Conservation (phyloP, 2,888 invertebrate genomes). For the Hedya salicella region DNA sequence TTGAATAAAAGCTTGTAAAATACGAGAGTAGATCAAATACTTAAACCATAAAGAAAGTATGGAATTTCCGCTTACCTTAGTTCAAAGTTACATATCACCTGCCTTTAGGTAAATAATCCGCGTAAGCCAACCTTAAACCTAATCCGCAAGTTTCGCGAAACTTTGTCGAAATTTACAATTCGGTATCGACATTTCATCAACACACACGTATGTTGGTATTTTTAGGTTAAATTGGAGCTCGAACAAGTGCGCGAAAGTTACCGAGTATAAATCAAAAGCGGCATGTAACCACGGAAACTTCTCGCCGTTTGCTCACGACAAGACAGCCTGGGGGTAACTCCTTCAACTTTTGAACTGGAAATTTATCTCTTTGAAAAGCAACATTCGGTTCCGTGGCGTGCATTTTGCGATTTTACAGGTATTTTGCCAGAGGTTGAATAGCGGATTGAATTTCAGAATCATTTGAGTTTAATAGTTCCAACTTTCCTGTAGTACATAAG, state of each 20-base stretch:
- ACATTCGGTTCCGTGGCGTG: slow-evolving; percentile 40
- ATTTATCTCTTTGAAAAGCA: slow-evolving; percentile 42
- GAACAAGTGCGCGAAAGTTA: slow-evolving; percentile 54
- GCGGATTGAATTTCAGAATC: background rate
- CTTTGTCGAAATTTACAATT: background rate
- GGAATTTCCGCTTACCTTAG: background rate
- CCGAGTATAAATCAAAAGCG: slow-evolving; percentile 60
- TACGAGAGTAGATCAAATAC: too few relatives aligned
- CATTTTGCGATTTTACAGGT: slow-evolving; percentile 38
- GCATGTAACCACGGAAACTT: slow-evolving; percentile 56
- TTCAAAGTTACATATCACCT: background rate
- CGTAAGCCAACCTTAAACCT: background rate
- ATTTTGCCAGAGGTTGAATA: slow-evolving; percentile 13
- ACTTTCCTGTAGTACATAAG: too few relatives aligned
- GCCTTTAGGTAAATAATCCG: background rate
- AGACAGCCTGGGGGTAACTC: slow-evolving; percentile 56
- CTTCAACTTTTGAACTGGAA: slow-evolving; percentile 53
- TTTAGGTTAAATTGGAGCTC: slow-evolving; percentile 49
- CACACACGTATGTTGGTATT: slow-evolving; percentile 44
- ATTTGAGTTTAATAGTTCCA: background rate
- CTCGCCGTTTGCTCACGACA: slow-evolving; percentile 55
- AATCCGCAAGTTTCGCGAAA: slow-evolving; percentile 15
- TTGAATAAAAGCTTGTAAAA: too few relatives aligned
- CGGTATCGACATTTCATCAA: slow-evolving; percentile 21
- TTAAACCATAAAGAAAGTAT: background rate